Evolutionary conservation across 2,888 invertebrate species (phyloP).

Genomic region (Steinernema scapterisci): DNA sequence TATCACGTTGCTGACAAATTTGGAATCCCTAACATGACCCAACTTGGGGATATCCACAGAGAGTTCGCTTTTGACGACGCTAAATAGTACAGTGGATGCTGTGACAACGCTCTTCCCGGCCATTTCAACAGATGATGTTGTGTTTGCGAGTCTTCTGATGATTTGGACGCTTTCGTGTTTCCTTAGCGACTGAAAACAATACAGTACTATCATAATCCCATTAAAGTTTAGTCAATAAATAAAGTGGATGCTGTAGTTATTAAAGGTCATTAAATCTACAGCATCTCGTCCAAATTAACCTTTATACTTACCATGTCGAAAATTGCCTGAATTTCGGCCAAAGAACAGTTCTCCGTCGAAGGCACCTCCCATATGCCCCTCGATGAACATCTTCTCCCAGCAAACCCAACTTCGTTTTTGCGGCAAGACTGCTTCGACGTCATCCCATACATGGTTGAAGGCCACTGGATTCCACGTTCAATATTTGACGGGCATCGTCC

Average conservation of each 20-base stretch:
- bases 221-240: too few species aligned
- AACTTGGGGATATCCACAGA: neutral
- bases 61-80: conserved; percentile 3
- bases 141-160: conserved; percentile 5
- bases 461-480: conserved; percentile 63
- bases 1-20: conserved; percentile 44
- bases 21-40: conserved; percentile 41
- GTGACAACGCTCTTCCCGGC: conserved; percentile 15
- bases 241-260: neutral
- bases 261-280: neutral
- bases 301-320: neutral
- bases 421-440: conserved; percentile 53
- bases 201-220: too few species aligned
- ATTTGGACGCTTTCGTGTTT: conserved; percentile 4
- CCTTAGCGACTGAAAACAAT: neutral
- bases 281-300: neutral
- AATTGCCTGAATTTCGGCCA: conserved; percentile 38
- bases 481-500: conserved; percentile 60
- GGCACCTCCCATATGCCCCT: conserved; percentile 55
- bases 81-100: neutral
- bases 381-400: conserved; percentile 53
- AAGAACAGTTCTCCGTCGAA: conserved; percentile 59
- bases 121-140: neutral
- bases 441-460: conserved; percentile 51
- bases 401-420: conserved; percentile 52